Conservation (phyloP, 2,888 invertebrate species). For the Stenoptilia bipunctidactyla region DNA sequence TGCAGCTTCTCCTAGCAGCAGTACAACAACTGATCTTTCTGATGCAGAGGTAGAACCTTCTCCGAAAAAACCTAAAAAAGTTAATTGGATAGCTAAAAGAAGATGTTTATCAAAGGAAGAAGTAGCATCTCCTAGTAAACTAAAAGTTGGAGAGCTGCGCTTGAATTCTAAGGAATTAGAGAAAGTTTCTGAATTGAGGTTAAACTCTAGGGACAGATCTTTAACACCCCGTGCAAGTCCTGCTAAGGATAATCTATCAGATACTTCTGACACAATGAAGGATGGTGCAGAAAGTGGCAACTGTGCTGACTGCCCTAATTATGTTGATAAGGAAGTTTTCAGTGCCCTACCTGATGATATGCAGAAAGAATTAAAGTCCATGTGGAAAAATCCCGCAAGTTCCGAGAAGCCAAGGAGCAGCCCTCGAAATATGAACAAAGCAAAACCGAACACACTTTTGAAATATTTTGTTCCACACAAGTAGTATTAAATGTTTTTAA, state of each 20-base stretch:
- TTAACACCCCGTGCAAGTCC: slow-evolving; percentile 59
- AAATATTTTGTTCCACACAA: slow-evolving; percentile 79
- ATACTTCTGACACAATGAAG: slow-evolving; percentile 50
- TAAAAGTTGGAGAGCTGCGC: slow-evolving; percentile 76
- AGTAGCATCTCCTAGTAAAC: slow-evolving; percentile 77
- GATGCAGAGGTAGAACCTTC: slow-evolving; percentile 81
- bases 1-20: slow-evolving; percentile 58
- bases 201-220: slow-evolving; percentile 56
- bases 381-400: slow-evolving; percentile 71
- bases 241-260: slow-evolving; percentile 51
- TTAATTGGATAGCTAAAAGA: slow-evolving; percentile 61
- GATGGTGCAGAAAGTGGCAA: slow-evolving; percentile 44
- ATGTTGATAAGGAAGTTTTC: slow-evolving; percentile 78
- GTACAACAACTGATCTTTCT: slow-evolving; percentile 71
- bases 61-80: slow-evolving; percentile 78
- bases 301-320: slow-evolving; percentile 73
- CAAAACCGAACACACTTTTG: slow-evolving; percentile 74
- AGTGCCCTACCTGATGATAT: slow-evolving; percentile 78
- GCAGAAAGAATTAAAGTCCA: slow-evolving; percentile 79
- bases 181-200: slow-evolving; percentile 58
- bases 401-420: slow-evolving; percentile 50
- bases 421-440: slow-evolving; percentile 64
- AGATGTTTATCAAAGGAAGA: slow-evolving; percentile 58
- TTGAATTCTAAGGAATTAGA: slow-evolving; percentile 75
- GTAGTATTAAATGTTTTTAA: slow-evolving; percentile 68